Conservation (phyloP, 2,113 vertebrate species). For the Pyxicephalus adspersus region DNA sequence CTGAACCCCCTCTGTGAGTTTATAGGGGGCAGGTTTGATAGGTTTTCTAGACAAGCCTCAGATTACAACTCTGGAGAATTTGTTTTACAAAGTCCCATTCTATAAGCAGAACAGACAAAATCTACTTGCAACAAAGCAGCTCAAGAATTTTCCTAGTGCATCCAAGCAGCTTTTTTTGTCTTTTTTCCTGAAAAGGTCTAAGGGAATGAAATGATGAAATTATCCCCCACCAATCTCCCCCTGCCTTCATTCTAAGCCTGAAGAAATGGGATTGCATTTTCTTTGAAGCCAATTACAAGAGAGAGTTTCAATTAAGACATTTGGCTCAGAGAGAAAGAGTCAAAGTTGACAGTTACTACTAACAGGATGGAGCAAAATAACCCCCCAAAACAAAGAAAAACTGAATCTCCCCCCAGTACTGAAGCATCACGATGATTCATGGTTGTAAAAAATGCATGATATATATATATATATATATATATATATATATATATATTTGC, state of each 20-base stretch:
- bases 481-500: too few species aligned
- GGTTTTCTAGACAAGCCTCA: conserved; percentile 48
- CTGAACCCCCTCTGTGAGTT: conserved; percentile 40
- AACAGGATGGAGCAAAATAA: too few species aligned
- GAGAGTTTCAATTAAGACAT: conserved; percentile 53
- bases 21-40: conserved; percentile 46
- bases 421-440: background rate
- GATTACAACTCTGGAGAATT: conserved; percentile 54
- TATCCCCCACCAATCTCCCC: conserved; percentile 34
- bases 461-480: too few species aligned
- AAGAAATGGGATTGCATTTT: conserved; percentile 39
- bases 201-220: conserved; percentile 50
- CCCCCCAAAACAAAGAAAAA: background rate
- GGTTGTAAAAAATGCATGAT: background rate
- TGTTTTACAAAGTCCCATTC: conserved; percentile 54
- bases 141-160: conserved; percentile 50
- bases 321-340: conserved; percentile 43
- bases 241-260: conserved; percentile 38
- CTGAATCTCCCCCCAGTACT: conserved; percentile 30
- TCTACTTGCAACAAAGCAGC: conserved; percentile 47
- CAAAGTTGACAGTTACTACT: conserved; percentile 6
- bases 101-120: conserved; percentile 45
- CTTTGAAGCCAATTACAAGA: conserved; percentile 51
- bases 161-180: conserved; percentile 46
- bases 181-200: conserved; percentile 41